phyloP scores from a whole-genome alignment of 2,888 invertebrate genomes.

The Macropis europaea region DNA sequence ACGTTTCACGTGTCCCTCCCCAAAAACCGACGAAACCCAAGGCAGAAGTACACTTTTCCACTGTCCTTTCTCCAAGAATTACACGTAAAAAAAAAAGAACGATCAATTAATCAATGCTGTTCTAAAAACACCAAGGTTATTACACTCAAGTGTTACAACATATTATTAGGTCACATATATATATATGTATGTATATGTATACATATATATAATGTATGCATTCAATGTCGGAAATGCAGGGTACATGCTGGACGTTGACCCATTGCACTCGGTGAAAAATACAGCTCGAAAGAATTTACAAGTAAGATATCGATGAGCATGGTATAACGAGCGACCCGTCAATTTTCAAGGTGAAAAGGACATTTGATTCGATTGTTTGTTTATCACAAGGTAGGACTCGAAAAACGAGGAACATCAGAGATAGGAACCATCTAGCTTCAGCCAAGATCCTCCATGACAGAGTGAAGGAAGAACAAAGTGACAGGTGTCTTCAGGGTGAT shows the following conservation, averaged over 20 bases:
- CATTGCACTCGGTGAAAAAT: conserved; percentile 73
- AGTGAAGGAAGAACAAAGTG: no score
- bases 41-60: conserved; percentile 47
- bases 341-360: no score
- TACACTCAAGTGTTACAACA: conserved; percentile 73
- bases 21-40: conserved; percentile 35
- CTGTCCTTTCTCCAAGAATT: conserved; percentile 55
- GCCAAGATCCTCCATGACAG: no score
- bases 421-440: neutral
- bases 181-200: conserved; percentile 45
- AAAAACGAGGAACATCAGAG: conserved; percentile 33
- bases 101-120: conserved; percentile 73
- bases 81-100: conserved; percentile 73
- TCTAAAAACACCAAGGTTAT: conserved; percentile 76
- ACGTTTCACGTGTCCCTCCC: conserved; percentile 33
- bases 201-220: conserved; percentile 63
- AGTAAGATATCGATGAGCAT: neutral
- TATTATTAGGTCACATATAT: conserved; percentile 60
- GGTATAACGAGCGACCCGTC: neutral
- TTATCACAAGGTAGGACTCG: neutral
- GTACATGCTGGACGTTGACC: conserved; percentile 75
- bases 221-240: conserved; percentile 74
- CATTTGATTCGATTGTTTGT: neutral
- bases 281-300: conserved; percentile 61
- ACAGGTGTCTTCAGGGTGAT: no score